Evolutionary conservation across 2,888 invertebrate genomes (phyloP).

Genomic region (Caenorhabditis sp.): DNA sequence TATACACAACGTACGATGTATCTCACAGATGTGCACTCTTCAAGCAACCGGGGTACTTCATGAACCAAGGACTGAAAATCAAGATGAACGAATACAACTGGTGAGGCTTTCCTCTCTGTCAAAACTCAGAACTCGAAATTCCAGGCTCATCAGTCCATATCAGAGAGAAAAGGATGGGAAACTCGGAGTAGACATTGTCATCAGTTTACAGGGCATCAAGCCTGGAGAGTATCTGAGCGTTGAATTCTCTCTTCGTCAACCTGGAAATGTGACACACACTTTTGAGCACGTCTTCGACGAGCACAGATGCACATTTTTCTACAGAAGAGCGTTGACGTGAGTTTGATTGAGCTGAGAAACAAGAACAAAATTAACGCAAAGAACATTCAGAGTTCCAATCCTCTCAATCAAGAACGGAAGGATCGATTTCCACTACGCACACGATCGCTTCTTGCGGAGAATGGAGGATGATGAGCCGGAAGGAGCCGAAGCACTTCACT

Average conservation of each 20-base stretch:
- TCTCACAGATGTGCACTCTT: background rate
- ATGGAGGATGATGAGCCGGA: slow-evolving; percentile 23
- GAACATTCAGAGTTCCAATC: slow-evolving; percentile 11
- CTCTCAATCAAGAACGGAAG: background rate
- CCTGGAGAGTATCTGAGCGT: background rate
- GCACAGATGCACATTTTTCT: slow-evolving; percentile 4
- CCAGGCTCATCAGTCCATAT: slow-evolving; percentile 3
- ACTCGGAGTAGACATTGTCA: background rate
- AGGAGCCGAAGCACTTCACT: background rate
- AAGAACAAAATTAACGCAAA: background rate
- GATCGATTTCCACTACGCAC: background rate
- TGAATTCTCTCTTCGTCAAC: slow-evolving; percentile 33
- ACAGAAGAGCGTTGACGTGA: slow-evolving; percentile 27
- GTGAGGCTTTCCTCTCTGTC: background rate
- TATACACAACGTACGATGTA: background rate
- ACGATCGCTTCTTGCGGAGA: slow-evolving; percentile 18
- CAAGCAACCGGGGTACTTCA: background rate
- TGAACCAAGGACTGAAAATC: background rate
- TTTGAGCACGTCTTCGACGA: slow-evolving; percentile 30
- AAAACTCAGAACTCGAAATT: background rate
- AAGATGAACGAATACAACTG: background rate
- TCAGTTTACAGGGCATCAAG: background rate
- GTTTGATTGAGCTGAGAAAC: background rate
- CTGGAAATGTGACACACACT: slow-evolving; percentile 9
- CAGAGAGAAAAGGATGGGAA: background rate